Base-by-base conservation (phyloP, 2,888 invertebrate species). In the Stegana nigrithorax region DNA sequence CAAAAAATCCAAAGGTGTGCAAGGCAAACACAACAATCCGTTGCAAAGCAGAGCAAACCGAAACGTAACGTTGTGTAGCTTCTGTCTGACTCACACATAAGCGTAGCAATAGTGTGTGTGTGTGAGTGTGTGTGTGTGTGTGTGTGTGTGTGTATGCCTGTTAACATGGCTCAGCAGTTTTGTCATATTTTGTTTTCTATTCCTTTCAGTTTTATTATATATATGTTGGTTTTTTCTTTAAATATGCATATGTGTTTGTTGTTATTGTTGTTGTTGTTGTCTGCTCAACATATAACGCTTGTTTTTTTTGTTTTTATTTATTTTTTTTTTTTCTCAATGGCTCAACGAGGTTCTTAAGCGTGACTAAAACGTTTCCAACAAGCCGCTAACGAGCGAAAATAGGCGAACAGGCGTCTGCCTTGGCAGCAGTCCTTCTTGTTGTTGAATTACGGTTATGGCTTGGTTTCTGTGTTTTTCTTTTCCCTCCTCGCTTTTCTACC, bases 301-400 rank as follows among this genome's bases (percentile, higher is more conserved):
- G n/a, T n/a, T n/a, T n/a, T n/a, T 51, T 19, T 55, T 14, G 21
- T 19, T 32, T 55, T 29, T 55, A 36, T 55, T 19, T 55, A 21
- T 57, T 17, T 42, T 42, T 57, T 21, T 8, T 10, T 21, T 27
- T 67, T 64, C 67, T 65, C 32, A 45, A 29, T 36, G 57, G 27
- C 50, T 60, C 56, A 29, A 64, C 55, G 47, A 42, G 26, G 60
- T 55, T 63, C 62, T 76, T 68, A 68, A 67, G 70, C 78, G 80
- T 78, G 79, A 74, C 80, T 80, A 67, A 71, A 74, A 77, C 73
- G 68, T 69, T 76, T 76, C 67, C 65, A 73, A 71, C 71, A 70
- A 67, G 69, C 69, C 71, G 78, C 72, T 76, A 76, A 80, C 80
- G 75, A 76, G 78, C 73, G 29, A 10, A 53, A 51, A 53, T 53